phyloP scores from a whole-genome alignment of 2,797 vertebrate species.

The Acipenser ruthenus region DNA sequence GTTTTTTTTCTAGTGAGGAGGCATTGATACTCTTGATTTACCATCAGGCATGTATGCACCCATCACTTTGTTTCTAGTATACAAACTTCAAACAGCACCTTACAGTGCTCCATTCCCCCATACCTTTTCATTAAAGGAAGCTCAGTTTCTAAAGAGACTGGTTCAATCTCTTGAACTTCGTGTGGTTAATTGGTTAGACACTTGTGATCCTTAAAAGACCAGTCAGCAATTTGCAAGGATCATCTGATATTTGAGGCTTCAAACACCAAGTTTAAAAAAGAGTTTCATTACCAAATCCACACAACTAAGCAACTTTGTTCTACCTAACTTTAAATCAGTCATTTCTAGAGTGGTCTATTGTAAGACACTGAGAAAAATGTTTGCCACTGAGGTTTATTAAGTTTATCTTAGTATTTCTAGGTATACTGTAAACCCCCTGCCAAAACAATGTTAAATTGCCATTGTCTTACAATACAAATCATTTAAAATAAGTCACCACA shows the following conservation, averaged over 20 bases:
- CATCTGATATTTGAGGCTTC: background rate
- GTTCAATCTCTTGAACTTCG: background rate
- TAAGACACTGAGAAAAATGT: too few species aligned
- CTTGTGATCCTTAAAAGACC: background rate
- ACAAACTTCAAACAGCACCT: background rate
- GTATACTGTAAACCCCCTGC: too few species aligned
- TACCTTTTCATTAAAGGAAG: background rate
- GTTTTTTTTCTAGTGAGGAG: too few species aligned
- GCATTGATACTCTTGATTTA: background rate
- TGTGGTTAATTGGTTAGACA: slow-evolving; percentile 1
- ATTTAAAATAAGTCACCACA: too few species aligned
- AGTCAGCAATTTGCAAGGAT: background rate
- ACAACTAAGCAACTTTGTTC: too few species aligned
- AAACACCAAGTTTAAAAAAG: background rate
- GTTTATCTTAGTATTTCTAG: too few species aligned
- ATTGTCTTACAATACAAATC: too few species aligned
- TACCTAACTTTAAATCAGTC: too few species aligned
- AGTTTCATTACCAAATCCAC: background rate
- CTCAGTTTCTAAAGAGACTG: background rate
- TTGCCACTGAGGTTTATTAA: too few species aligned
- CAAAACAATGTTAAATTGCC: too few species aligned
- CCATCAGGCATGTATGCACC: background rate
- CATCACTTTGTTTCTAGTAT: background rate
- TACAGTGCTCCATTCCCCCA: background rate
- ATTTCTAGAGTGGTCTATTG: too few species aligned